These are phyloP conservation scores for Diadumene lineata DNA, from an alignment of 92 coral and sea anemone genomes.

Conservation along the genomic window DNA sequence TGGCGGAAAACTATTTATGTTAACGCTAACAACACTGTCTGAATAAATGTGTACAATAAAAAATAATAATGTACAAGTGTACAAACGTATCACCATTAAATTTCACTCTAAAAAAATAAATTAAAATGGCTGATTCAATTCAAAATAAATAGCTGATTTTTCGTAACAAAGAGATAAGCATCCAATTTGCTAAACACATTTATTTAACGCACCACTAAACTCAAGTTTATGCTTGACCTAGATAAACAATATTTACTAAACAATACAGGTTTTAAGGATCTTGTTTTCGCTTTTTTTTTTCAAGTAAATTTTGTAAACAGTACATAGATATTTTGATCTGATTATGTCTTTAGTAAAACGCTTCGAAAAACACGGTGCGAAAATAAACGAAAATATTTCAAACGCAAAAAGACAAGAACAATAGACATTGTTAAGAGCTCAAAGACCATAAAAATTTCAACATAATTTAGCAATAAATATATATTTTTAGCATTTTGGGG, in stretches of 20 bases:
- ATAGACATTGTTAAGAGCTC: slow-evolving; percentile 6
- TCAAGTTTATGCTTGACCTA: slow-evolving; percentile 4
- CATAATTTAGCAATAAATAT: background rate
- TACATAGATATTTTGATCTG: background rate
- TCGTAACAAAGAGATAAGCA: background rate
- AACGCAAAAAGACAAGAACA: background rate
- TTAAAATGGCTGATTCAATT: no score
- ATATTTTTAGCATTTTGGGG: background rate
- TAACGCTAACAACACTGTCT: no score
- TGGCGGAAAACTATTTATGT: no score
- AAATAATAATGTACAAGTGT: no score
- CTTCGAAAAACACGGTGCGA: background rate
- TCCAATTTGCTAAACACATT: background rate
- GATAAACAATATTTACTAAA: background rate
- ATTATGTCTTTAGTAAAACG: background rate
- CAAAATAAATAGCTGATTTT: background rate
- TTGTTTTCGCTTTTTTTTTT: background rate
- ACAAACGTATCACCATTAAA: no score
- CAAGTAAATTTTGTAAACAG: background rate
- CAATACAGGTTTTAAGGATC: background rate
- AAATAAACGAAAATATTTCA: background rate
- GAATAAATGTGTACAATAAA: no score
- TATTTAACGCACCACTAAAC: background rate
- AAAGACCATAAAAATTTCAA: background rate
- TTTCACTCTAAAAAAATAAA: no score